Percentiles rank a stretch among this genome's conserved stretches.
Conservation (phyloP, 2,113 vertebrate genomes). For the Alectura lathami region DNA sequence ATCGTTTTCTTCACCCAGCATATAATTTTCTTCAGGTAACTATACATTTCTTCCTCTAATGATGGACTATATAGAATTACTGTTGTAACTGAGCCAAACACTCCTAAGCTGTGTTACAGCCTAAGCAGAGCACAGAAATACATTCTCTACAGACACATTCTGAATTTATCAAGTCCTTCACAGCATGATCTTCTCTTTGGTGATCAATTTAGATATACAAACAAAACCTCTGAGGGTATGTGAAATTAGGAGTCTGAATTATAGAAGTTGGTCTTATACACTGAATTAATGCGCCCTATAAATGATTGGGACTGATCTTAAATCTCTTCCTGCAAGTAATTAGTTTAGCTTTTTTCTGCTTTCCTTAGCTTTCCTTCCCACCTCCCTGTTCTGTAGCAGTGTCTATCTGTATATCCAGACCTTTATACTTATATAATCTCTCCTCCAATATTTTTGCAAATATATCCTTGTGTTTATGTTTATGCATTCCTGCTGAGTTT, state of each 20-base stretch:
- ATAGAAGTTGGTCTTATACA: not conserved
- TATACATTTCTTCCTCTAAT: not conserved
- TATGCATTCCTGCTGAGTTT: not conserved
- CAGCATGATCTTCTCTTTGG: not conserved
- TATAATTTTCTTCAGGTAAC: not conserved
- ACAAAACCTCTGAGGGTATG: not conserved
- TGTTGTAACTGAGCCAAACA: not conserved
- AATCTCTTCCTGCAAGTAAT: not conserved
- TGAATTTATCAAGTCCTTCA: not conserved
- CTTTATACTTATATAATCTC: not conserved
- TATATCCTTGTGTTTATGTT: not conserved
- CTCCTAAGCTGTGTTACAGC: not conserved
- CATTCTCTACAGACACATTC: fast-evolving
- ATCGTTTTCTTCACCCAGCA: not conserved
- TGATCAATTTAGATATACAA: not conserved
- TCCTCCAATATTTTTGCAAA: too few relatives aligned
- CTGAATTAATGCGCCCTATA: not conserved
- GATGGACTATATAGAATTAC: not conserved
- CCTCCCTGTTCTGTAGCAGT: not conserved
- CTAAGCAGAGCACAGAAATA: not conserved
- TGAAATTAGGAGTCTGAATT: constrained; percentile 24
- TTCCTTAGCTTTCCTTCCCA: not conserved
- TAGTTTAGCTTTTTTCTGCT: not conserved
- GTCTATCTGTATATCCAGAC: not conserved
- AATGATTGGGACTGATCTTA: not conserved